These are phyloP conservation scores for Lucilia cuprina DNA, from an alignment of 1,140 invertebrate genomes.

Conservation along the genomic window DNA sequence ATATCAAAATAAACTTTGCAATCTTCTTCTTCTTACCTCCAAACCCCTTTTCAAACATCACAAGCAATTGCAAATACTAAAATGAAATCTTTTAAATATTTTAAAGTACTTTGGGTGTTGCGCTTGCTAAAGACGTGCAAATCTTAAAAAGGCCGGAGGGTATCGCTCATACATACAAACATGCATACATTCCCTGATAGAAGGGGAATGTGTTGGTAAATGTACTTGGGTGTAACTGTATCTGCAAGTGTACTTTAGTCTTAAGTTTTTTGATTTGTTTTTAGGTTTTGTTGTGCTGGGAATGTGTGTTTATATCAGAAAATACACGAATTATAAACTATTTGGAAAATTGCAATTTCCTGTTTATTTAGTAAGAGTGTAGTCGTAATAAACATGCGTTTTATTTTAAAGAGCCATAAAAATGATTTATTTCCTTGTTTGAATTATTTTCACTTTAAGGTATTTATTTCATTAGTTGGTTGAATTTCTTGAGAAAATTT, in stretches of 20 bases:
- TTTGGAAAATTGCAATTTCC: constrained; percentile 3
- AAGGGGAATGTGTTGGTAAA: too few species aligned
- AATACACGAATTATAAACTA: neutral
- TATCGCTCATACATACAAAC: neutral
- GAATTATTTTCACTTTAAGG: neutral
- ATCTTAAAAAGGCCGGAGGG: neutral
- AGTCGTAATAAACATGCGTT: neutral
- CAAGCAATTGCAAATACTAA: neutral
- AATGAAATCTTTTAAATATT: neutral
- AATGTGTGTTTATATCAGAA: neutral
- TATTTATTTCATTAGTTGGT: neutral
- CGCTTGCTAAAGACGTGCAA: neutral
- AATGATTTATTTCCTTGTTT: constrained; percentile 1
- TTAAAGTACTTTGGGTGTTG: neutral
- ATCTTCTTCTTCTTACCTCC: neutral
- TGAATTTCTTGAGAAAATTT: too few species aligned
- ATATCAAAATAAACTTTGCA: neutral
- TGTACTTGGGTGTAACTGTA: too few species aligned
- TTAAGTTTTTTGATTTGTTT: neutral
- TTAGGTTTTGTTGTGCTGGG: neutral
- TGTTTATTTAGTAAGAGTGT: neutral
- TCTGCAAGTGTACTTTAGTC: neutral
- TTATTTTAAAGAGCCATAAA: neutral
- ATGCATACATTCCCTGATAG: too few species aligned
- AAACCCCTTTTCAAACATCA: neutral